A percentile compares a stretch with the other conserved stretches of the same genome.
These are phyloP conservation scores for Drosophila mojavensis DNA, from an alignment of 1,140 invertebrate species.

Conservation along the genomic window DNA sequence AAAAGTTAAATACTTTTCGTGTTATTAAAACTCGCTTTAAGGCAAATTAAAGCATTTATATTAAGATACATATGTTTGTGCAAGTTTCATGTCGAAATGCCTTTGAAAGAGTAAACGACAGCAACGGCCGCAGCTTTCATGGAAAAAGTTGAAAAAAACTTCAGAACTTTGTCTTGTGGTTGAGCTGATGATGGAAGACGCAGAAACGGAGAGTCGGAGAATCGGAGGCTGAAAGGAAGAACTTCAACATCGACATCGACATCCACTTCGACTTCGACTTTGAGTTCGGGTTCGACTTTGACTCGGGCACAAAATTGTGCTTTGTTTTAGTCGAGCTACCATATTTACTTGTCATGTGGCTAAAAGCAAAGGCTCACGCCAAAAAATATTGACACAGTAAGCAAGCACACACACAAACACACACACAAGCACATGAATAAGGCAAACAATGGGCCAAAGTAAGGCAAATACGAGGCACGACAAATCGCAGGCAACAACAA, in stretches of 20 bases:
- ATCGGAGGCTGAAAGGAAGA: not conserved
- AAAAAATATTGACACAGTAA: slow-evolving; percentile 81
- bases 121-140: not conserved
- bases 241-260: slow-evolving; percentile 3
- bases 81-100: not conserved
- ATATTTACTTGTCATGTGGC: slow-evolving; percentile 78
- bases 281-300: slow-evolving; percentile 11
- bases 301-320: slow-evolving; percentile 64
- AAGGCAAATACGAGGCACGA: slow-evolving; percentile 50
- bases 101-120: not conserved
- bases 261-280: slow-evolving; percentile 13
- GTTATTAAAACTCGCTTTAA: not conserved
- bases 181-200: not conserved
- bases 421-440: slow-evolving; percentile 28
- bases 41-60: no score
- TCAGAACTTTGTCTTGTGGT: slow-evolving; percentile 54
- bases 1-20: not conserved
- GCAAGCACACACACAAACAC: slow-evolving; percentile 33
- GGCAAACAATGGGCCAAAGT: slow-evolving; percentile 72
- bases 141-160: slow-evolving; percentile 52
- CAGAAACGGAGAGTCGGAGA: no score
- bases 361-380: slow-evolving; percentile 80
- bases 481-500: slow-evolving; percentile 35
- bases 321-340: slow-evolving; percentile 49
- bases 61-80: no score